Evolutionary conservation across 1,140 invertebrate species (phyloP).

Genomic region (Vollenhovia emeryi): DNA sequence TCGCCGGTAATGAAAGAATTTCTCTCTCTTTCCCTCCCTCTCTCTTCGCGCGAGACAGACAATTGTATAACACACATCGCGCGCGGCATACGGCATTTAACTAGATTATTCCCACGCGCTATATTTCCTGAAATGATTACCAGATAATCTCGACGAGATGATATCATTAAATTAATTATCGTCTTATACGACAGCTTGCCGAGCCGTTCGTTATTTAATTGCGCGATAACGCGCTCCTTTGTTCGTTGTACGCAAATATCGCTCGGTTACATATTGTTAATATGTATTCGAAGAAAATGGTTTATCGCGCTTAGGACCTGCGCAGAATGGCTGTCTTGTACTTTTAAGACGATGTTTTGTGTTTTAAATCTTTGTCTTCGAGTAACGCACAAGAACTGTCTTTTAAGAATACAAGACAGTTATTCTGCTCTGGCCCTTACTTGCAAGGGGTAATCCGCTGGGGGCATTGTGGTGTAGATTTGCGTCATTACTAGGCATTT

Average conservation of each 20-base stretch:
- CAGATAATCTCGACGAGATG: slow-evolving; percentile 15
- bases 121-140: slow-evolving; percentile 24
- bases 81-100: neutral
- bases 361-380: too few relatives aligned
- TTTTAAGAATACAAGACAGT: too few relatives aligned
- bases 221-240: neutral
- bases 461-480: too few relatives aligned
- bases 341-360: too few relatives aligned
- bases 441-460: too few relatives aligned
- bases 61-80: neutral
- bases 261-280: neutral
- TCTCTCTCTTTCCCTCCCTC: neutral
- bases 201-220: slow-evolving; percentile 8
- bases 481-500: too few relatives aligned
- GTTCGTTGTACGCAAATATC: neutral
- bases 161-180: slow-evolving; percentile 6
- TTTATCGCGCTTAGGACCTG: too few relatives aligned
- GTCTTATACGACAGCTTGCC: neutral
- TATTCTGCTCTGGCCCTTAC: too few relatives aligned
- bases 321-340: too few relatives aligned
- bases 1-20: slow-evolving; percentile 20
- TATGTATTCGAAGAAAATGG: neutral
- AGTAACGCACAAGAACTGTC: too few relatives aligned
- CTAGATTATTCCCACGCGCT: neutral
- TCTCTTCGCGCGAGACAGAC: neutral